A percentile compares a stretch with the other conserved stretches of the same genome.
Conservation (phyloP, 1,140 invertebrate species). For the Trachelipus rathkii region DNA sequence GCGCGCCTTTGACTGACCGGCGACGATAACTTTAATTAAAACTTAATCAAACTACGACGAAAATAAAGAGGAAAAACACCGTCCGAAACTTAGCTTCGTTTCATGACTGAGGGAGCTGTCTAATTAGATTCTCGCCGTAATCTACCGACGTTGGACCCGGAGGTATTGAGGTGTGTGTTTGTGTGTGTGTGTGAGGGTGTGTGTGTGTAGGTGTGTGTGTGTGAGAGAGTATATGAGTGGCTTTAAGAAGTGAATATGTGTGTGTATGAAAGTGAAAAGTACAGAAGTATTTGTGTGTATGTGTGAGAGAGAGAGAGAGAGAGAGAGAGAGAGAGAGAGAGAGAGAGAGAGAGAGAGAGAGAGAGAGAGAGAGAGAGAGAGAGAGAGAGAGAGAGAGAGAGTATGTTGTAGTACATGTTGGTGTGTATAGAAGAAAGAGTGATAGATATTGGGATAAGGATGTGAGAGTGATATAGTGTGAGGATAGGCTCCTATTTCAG, state of each 20-base stretch:
- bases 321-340: neutral
- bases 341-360: neutral
- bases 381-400: neutral
- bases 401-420: too few relatives aligned
- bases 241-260: neutral
- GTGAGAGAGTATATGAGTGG: conserved; percentile 10
- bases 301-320: neutral
- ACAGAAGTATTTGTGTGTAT: neutral
- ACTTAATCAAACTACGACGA: conserved; percentile 45
- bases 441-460: too few relatives aligned
- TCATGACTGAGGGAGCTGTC: conserved; percentile 40
- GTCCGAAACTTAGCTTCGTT: conserved; percentile 42
- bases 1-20: conserved; percentile 43
- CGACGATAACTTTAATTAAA: conserved; percentile 45
- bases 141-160: conserved; percentile 37
- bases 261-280: neutral
- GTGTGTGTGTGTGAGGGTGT: neutral
- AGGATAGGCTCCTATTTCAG: too few relatives aligned
- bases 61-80: conserved; percentile 44
- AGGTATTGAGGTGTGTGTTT: conserved; percentile 30
- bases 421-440: too few relatives aligned
- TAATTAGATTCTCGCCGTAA: conserved; percentile 44
- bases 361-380: neutral
- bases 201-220: neutral
- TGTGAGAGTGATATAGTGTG: too few relatives aligned